Evolutionary conservation across 2,888 invertebrate genomes (phyloP).

Genomic region (Helicoverpa assulta): DNA sequence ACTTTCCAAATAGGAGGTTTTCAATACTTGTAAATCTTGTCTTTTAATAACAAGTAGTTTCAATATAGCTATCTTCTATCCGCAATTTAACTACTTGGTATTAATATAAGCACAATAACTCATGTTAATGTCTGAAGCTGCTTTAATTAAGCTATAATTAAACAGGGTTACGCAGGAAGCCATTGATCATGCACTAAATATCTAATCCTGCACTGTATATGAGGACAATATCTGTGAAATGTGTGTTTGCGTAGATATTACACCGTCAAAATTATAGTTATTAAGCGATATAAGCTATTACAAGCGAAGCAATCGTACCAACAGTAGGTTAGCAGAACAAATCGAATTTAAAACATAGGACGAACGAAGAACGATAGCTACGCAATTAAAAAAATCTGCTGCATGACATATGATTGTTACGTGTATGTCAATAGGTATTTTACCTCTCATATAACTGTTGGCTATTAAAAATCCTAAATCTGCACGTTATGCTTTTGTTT

Average conservation of each 20-base stretch:
- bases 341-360: not conserved
- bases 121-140: constrained; percentile 17
- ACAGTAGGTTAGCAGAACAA: too few species aligned
- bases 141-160: constrained; percentile 49
- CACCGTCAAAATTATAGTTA: not conserved
- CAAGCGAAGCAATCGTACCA: too few species aligned
- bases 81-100: not conserved
- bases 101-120: constrained; percentile 12
- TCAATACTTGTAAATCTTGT: too few species aligned
- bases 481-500: not conserved
- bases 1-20: too few species aligned
- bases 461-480: not conserved
- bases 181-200: constrained; percentile 28
- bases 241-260: not conserved
- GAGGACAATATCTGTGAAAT: not conserved
- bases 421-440: not conserved
- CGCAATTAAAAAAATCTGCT: not conserved
- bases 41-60: too few species aligned
- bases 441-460: not conserved
- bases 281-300: too few species aligned
- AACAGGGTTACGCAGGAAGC: constrained; percentile 14
- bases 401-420: not conserved
- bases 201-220: not conserved
- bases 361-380: not conserved
- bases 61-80: not conserved